phyloP scores from a whole-genome alignment of 2,113 vertebrate species.

The Tetrax tetrax region DNA sequence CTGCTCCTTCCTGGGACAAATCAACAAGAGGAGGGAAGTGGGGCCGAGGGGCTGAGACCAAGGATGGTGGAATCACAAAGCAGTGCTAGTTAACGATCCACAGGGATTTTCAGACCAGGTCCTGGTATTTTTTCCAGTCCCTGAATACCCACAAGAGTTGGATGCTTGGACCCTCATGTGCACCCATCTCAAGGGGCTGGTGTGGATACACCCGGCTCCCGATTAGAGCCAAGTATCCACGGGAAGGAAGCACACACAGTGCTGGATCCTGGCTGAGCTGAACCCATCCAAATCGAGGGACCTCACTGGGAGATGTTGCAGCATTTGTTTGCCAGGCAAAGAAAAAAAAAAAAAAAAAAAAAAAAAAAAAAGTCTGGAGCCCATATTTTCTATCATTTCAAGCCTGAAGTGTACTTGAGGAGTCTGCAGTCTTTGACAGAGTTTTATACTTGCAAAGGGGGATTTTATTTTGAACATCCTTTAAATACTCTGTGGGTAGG shows the following conservation, averaged over 20 bases:
- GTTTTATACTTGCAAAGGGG: conserved; percentile 38
- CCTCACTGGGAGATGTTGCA: background rate
- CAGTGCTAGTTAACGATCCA: background rate
- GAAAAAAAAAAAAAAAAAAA: background rate
- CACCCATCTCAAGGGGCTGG: background rate
- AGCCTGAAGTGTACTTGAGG: background rate
- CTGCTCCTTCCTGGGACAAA: background rate
- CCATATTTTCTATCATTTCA: background rate
- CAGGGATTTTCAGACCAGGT: background rate
- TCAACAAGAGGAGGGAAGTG: background rate
- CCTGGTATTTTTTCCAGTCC: background rate
- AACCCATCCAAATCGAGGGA: background rate
- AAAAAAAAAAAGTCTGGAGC: background rate
- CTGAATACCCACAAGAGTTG: background rate
- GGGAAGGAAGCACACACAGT: rapidly evolving
- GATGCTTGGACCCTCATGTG: background rate
- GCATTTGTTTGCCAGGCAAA: background rate
- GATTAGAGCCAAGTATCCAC: background rate
- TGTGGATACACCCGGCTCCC: rapidly evolving
- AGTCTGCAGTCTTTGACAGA: conserved; percentile 30
- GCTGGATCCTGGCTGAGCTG: background rate
- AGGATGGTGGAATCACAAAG: background rate
- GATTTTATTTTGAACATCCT: conserved; percentile 59
- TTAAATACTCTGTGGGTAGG: conserved; percentile 58
- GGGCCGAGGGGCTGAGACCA: background rate